Conservation (phyloP, 2,797 vertebrate genomes). For the Pseudochirops cupreus region DNA sequence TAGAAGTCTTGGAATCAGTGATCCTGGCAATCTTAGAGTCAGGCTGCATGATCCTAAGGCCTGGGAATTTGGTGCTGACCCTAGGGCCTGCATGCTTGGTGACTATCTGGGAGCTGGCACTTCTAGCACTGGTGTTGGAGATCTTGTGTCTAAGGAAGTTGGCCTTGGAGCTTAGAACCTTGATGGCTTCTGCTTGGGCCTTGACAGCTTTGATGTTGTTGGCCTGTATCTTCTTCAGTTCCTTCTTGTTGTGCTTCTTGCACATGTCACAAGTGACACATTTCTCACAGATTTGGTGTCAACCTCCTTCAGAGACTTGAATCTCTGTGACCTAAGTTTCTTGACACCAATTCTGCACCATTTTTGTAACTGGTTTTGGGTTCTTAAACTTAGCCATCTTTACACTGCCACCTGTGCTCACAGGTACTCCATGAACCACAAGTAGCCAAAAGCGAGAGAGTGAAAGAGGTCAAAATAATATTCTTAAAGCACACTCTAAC, state of each 20-base stretch:
- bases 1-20: no score
- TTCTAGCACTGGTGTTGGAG: neutral
- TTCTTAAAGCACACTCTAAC: neutral
- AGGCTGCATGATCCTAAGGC: no score
- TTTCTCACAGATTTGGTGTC: neutral
- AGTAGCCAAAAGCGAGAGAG: no score
- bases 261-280: neutral
- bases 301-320: no score
- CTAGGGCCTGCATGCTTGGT: neutral
- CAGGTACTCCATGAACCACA: neutral
- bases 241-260: neutral
- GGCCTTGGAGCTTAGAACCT: no score
- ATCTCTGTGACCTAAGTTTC: neutral
- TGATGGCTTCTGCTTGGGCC: neutral
- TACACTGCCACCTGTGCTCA: neutral
- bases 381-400: neutral
- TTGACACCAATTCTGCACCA: neutral
- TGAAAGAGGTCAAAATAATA: neutral
- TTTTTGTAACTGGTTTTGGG: neutral
- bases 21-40: no score
- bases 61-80: neutral
- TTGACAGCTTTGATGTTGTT: neutral
- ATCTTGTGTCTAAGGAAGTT: neutral
- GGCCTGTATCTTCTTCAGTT: neutral
- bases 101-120: neutral